Evolutionary conservation across 2,888 invertebrate species (phyloP), one percentile per base, ranked within the genome.

Genomic region (Drosophila meridiana): DNA sequence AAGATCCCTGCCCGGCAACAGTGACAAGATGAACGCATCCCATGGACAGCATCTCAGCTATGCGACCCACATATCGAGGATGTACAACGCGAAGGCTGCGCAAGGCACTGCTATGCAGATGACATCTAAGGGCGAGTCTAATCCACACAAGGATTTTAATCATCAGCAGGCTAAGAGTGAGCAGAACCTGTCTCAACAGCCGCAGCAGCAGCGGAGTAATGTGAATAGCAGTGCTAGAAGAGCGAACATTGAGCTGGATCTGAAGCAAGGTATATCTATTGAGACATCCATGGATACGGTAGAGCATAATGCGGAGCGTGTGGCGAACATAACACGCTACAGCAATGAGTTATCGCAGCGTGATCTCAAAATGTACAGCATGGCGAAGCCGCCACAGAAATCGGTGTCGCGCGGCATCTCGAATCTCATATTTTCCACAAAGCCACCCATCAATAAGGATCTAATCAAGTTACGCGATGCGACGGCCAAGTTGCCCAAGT

Each of bases 241-340:
- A n/a, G 48, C 48, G 0, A 4, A 8, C 1, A 38, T 13, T 8
- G 4, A 30, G 30, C 4, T 4, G 38, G n/a, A 38, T 3, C 36
- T 26, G 13, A 14, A 45, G 34, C 20, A 6, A 5, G 36, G 36
- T 40, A 6, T 30, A 11, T 55, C 34, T 26, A 28, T 55, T 6
- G 45, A 56, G 2, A 76, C 62, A 3, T 69, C 73, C 3, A 28
- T 76, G 42, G 62, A 65, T n/a, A 53, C 73, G 5, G 8, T 45
- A 0, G 43, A 48, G 13, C 56, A 38, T 9, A 26, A 26, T 8
- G n/a, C 57, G 42, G 76, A 68, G 57, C 58, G 60, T 0, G 5
- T 55, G 3, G 34, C 30, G 4, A 36, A 40, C 0, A 13, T 66
- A 7, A 13, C 40, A 2, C 26, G 28, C 45, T 14, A 62, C 13